Percentiles rank a stretch among this genome's conserved stretches.
phyloP scores from a whole-genome alignment of 1,140 invertebrate genomes.

The Maconellicoccus hirsutus region DNA sequence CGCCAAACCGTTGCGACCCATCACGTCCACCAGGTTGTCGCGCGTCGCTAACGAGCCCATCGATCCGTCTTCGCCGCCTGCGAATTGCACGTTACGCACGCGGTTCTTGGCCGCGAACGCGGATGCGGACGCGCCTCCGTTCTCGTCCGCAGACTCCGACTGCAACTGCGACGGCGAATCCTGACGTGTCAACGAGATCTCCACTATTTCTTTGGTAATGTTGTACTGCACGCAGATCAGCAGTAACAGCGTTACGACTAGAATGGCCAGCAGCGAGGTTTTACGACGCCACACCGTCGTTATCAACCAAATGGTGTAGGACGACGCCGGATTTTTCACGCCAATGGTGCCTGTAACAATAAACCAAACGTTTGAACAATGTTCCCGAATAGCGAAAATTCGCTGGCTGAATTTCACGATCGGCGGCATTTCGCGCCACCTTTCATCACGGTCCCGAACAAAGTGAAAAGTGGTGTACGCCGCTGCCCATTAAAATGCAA shows the following conservation, averaged over 20 bases:
- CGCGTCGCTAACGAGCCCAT: neutral
- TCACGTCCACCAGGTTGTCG: neutral
- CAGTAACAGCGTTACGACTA: slow-evolving; percentile 29
- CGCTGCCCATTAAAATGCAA: no score
- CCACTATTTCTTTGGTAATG: slow-evolving; percentile 24
- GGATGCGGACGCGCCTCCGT: neutral
- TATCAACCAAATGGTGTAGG: slow-evolving; percentile 32
- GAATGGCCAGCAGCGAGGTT: slow-evolving; percentile 30
- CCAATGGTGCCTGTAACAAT: slow-evolving; percentile 26
- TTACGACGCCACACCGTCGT: slow-evolving; percentile 33
- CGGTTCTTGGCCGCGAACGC: slow-evolving; percentile 1
- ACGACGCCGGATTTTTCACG: slow-evolving; percentile 25
- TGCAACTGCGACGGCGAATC: neutral
- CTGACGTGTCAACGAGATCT: slow-evolving; percentile 18
- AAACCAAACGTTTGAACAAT: neutral
- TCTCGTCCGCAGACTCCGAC: neutral
- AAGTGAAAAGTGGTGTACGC: no score
- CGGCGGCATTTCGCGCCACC: no score
- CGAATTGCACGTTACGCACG: slow-evolving; percentile 27
- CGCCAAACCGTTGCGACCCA: neutral
- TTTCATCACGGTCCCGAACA: no score
- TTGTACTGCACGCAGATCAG: slow-evolving; percentile 34
- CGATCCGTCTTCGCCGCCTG: slow-evolving; percentile 24
- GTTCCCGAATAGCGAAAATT: no score
- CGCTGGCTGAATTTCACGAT: no score